These are phyloP conservation scores for Phrynosoma blainvillii DNA, from an alignment of 2,113 vertebrate genomes.

Conservation along the genomic window DNA sequence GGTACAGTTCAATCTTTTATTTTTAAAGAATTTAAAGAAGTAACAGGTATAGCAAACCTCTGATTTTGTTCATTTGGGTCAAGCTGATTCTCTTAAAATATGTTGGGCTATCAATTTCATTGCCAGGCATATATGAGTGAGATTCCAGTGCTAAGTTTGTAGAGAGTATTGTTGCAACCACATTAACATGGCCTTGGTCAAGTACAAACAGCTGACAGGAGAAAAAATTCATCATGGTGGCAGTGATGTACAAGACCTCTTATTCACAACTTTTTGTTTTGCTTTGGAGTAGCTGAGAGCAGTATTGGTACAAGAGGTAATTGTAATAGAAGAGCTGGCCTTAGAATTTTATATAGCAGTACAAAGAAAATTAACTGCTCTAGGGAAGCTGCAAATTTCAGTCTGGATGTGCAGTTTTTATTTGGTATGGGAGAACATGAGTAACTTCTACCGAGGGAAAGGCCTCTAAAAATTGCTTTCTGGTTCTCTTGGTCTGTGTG, in stretches of 20 bases:
- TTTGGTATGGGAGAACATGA: constrained; percentile 1
- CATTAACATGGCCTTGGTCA: neutral
- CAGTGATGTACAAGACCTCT: neutral
- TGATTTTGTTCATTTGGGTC: constrained; percentile 64
- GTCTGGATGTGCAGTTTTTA: constrained; percentile 44
- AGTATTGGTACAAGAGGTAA: constrained; percentile 43
- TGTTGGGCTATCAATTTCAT: neutral
- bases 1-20: constrained; percentile 44
- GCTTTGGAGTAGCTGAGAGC: constrained; percentile 49
- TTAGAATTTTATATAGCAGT: constrained; percentile 54
- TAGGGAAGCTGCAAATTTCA: constrained; percentile 49
- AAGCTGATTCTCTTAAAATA: constrained; percentile 39
- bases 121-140: neutral
- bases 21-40: constrained; percentile 50
- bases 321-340: constrained; percentile 52
- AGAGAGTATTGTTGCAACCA: neutral
- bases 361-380: constrained; percentile 37
- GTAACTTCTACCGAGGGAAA: constrained; percentile 10
- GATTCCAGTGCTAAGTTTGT: neutral
- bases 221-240: neutral
- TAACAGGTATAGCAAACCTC: constrained; percentile 55
- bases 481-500: neutral
- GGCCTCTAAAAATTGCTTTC: constrained; percentile 25
- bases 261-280: constrained; percentile 64
- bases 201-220: neutral